Evolutionary conservation across 2,888 invertebrate genomes (phyloP).

Genomic region (Allophyes oxyacanthae): DNA sequence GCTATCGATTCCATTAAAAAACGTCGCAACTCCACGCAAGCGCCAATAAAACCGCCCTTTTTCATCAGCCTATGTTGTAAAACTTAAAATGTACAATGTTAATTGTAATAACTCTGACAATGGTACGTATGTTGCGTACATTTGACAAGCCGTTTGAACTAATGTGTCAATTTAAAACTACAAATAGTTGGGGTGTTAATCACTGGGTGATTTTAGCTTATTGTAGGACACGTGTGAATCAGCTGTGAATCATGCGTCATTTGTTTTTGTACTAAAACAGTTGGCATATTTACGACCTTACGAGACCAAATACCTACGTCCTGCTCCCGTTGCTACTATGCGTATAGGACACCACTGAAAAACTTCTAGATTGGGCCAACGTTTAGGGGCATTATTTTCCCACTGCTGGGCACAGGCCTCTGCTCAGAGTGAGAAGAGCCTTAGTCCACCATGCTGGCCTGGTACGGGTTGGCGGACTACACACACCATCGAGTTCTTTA

Average conservation of each 20-base stretch:
- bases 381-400: too few species aligned
- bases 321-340: too few species aligned
- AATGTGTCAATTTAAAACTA: constrained; percentile 41
- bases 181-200: constrained; percentile 56
- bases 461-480: too few species aligned
- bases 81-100: constrained; percentile 49
- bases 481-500: too few species aligned
- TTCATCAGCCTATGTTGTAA: constrained; percentile 15
- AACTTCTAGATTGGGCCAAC: too few species aligned
- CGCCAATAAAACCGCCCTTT: constrained; percentile 19
- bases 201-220: constrained; percentile 44
- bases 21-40: constrained; percentile 52
- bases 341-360: too few species aligned
- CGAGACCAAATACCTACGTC: too few species aligned
- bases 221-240: constrained; percentile 20
- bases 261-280: neutral
- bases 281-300: neutral
- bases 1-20: constrained; percentile 41
- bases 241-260: constrained; percentile 10
- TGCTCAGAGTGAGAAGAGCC: too few species aligned
- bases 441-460: too few species aligned
- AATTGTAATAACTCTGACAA: constrained; percentile 32
- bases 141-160: constrained; percentile 40
- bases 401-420: too few species aligned
- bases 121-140: constrained; percentile 38